Percentiles rank a stretch among this genome's conserved stretches.
Evolutionary conservation across 2,797 vertebrate species (phyloP).

Genomic region (Pipistrellus kuhlii): DNA sequence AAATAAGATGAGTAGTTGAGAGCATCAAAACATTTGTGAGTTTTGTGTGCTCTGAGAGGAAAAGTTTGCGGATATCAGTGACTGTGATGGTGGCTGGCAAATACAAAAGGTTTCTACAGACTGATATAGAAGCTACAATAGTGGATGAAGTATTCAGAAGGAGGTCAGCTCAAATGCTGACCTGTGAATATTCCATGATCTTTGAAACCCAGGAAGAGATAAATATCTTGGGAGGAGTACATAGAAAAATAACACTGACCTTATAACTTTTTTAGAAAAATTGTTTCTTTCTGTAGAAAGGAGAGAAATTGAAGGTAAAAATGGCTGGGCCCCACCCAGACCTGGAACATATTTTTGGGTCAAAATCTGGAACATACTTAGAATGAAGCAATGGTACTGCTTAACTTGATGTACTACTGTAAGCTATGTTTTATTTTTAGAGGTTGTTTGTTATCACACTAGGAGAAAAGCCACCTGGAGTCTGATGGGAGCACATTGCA

Average conservation of each 20-base stretch:
- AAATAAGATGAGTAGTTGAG: neutral
- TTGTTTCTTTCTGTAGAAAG: neutral
- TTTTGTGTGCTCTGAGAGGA: neutral
- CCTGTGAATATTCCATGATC: neutral
- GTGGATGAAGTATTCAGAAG: neutral
- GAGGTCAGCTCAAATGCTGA: neutral
- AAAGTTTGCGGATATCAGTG: neutral
- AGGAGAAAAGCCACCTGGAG: neutral
- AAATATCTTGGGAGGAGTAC: neutral
- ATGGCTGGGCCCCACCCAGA: neutral
- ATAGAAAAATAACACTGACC: neutral
- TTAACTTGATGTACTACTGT: neutral
- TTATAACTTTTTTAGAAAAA: neutral
- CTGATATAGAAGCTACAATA: neutral
- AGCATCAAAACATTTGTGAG: neutral
- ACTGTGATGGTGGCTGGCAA: neutral
- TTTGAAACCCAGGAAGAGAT: conserved; percentile 4
- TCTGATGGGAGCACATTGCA: neutral
- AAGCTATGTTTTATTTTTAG: conserved; percentile 5
- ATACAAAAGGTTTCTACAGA: neutral
- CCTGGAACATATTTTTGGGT: neutral
- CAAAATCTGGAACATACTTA: neutral
- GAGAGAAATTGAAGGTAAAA: neutral
- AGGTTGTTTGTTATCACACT: neutral
- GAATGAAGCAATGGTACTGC: neutral